phyloP scores from a whole-genome alignment of 2,797 vertebrate genomes.

The Lophotriccus pileatus region DNA sequence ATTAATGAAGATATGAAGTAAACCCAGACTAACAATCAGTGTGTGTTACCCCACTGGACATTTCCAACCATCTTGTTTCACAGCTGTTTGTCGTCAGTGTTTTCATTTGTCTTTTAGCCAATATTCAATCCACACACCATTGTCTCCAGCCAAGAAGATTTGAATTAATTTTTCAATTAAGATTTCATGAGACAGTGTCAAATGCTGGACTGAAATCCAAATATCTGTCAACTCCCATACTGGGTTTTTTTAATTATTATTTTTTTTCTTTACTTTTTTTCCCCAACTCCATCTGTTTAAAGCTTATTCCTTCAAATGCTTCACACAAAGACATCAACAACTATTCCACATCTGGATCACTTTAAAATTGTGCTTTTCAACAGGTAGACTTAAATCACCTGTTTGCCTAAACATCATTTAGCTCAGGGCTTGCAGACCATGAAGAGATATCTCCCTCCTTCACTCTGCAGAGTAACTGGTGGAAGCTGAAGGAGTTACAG shows the following conservation, averaged over 20 bases:
- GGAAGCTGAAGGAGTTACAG: background rate
- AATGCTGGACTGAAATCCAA: background rate
- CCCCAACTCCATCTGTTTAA: rapidly evolving
- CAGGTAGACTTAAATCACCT: background rate
- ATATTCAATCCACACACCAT: background rate
- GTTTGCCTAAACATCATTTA: background rate
- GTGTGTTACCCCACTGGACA: background rate
- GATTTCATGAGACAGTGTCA: conserved; percentile 7
- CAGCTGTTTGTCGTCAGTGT: background rate
- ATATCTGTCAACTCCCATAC: background rate
- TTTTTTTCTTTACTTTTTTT: rapidly evolving
- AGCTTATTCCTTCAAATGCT: background rate
- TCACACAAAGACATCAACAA: background rate
- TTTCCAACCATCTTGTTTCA: background rate
- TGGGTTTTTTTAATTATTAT: background rate
- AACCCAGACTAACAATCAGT: background rate
- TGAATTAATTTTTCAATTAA: conserved; percentile 47
- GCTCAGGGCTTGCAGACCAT: background rate
- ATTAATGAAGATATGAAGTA: background rate
- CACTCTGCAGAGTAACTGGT: background rate
- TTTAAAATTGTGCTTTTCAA: background rate
- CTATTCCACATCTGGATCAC: background rate
- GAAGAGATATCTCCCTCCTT: background rate
- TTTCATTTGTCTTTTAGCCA: background rate
- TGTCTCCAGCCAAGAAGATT: background rate